Conservation (phyloP, 1,140 invertebrate species). For the Brachionus calyciflorus region DNA sequence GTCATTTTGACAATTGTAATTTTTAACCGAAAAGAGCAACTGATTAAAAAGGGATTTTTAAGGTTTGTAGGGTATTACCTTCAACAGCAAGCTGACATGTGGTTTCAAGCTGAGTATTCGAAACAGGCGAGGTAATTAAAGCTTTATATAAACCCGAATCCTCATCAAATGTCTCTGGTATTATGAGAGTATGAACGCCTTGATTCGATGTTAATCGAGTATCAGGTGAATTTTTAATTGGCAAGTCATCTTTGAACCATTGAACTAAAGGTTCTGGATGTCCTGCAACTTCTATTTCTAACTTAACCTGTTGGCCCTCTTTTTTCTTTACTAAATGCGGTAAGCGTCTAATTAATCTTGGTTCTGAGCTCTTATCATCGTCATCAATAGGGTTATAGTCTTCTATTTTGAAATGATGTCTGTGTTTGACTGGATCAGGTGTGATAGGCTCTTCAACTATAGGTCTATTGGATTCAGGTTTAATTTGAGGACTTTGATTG, state of each 20-base stretch:
- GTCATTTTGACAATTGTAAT: too few relatives aligned
- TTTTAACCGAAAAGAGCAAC: too few relatives aligned
- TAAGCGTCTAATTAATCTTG: neutral
- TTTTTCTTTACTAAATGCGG: slow-evolving; percentile 24
- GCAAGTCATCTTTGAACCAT: slow-evolving; percentile 28
- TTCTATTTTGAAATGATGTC: neutral
- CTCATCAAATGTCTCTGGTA: slow-evolving; percentile 89
- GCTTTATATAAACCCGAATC: slow-evolving; percentile 77
- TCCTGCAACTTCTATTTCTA: slow-evolving; percentile 18
- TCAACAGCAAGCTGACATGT: slow-evolving; percentile 22
- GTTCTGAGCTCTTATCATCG: neutral
- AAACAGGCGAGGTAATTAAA: slow-evolving; percentile 22
- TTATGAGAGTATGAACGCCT: slow-evolving; percentile 72
- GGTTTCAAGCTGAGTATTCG: slow-evolving; percentile 32
- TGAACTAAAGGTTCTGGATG: neutral
- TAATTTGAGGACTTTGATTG: too few relatives aligned
- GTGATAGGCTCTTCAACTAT: slow-evolving; percentile 9
- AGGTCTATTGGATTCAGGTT: neutral
- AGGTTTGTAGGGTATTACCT: neutral
- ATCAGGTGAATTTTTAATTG: slow-evolving; percentile 22
- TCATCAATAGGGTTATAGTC: slow-evolving; percentile 7
- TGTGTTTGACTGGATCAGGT: neutral
- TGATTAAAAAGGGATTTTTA: too few relatives aligned
- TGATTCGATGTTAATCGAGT: neutral
- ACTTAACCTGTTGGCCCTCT: slow-evolving; percentile 23